These are phyloP conservation scores for Nomada lathburiana DNA, from an alignment of 2,888 invertebrate genomes.

Conservation along the genomic window DNA sequence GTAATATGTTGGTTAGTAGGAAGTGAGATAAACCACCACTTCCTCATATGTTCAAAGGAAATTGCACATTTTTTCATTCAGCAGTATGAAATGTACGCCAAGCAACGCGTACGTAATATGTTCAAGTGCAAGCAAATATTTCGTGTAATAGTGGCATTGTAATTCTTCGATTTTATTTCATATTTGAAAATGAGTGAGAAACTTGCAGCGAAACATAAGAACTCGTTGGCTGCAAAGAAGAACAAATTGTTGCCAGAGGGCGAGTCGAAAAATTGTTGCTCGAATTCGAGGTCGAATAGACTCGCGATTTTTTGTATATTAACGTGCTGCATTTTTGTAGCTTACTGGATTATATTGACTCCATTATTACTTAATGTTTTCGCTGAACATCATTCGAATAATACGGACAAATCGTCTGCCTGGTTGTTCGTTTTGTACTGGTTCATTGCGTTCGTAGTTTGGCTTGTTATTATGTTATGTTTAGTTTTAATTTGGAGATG, in stretches of 20 bases:
- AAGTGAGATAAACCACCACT: conserved; percentile 71
- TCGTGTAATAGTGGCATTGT: neutral
- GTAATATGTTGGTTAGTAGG: conserved; percentile 50
- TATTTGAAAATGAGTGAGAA: conserved; percentile 49
- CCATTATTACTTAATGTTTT: conserved; percentile 70
- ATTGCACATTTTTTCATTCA: conserved; percentile 36
- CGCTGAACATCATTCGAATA: conserved; percentile 19
- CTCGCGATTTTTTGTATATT: conserved; percentile 50
- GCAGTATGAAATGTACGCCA: conserved; percentile 8
- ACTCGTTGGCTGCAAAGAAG: conserved; percentile 44
- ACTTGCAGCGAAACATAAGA: conserved; percentile 48
- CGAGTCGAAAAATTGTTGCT: conserved; percentile 12
- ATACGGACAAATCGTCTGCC: conserved; percentile 49
- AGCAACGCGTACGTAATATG: neutral
- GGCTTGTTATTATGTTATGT: conserved; percentile 64
- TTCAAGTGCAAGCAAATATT: neutral
- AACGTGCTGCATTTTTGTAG: conserved; percentile 69
- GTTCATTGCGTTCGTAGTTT: conserved; percentile 74
- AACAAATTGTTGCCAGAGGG: conserved; percentile 8
- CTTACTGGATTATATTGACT: conserved; percentile 82
- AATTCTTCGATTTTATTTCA: neutral
- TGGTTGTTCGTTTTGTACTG: conserved; percentile 69
- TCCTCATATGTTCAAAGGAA: conserved; percentile 50
- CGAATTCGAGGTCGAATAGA: neutral
- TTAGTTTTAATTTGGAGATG: conserved; percentile 57